These are phyloP conservation scores for Ophioderma brevispina DNA, from an alignment of 35 echinoderm and acorn worm genomes.

Conservation along the genomic window DNA sequence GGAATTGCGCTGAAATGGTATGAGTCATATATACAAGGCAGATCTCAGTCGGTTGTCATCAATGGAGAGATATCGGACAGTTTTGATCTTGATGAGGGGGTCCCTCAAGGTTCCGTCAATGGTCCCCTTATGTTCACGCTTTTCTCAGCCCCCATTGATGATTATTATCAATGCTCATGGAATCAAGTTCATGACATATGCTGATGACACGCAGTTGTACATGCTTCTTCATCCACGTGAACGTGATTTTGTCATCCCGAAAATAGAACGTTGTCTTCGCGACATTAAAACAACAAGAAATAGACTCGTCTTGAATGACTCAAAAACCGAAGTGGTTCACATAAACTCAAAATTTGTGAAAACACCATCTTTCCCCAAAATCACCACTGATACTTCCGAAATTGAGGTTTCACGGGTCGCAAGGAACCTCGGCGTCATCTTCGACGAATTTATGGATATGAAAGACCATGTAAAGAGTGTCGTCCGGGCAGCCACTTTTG, in stretches of 20 bases:
- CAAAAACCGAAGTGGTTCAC: slow-evolving; percentile 19
- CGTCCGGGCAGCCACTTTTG: neutral
- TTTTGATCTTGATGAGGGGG: neutral
- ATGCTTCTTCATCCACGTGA: neutral
- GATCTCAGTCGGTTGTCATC: slow-evolving; percentile 23
- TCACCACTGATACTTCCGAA: slow-evolving; percentile 7
- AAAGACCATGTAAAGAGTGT: neutral
- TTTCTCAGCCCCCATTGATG: slow-evolving; percentile 21
- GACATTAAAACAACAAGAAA: slow-evolving; percentile 1
- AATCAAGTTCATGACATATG: slow-evolving; percentile 47
- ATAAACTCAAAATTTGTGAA: slow-evolving; percentile 4
- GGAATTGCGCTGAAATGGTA: slow-evolving; percentile 34
- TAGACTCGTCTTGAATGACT: slow-evolving; percentile 11
- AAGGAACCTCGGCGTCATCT: slow-evolving; percentile 9
- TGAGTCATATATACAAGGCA: slow-evolving; percentile 25
- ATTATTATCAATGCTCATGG: neutral
- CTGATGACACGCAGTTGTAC: slow-evolving; percentile 65
- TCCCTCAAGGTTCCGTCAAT: too few species aligned
- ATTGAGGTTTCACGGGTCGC: slow-evolving; percentile 27
- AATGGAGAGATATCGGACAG: slow-evolving; percentile 17
- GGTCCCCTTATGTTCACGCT: too few species aligned
- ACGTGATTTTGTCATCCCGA: neutral
- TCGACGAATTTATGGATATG: neutral
- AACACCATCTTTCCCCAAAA: slow-evolving; percentile 35
- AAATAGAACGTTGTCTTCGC: slow-evolving; percentile 13